These are phyloP conservation scores for Carterocephalus palaemon DNA, from an alignment of 2,888 invertebrate genomes.

Conservation along the genomic window DNA sequence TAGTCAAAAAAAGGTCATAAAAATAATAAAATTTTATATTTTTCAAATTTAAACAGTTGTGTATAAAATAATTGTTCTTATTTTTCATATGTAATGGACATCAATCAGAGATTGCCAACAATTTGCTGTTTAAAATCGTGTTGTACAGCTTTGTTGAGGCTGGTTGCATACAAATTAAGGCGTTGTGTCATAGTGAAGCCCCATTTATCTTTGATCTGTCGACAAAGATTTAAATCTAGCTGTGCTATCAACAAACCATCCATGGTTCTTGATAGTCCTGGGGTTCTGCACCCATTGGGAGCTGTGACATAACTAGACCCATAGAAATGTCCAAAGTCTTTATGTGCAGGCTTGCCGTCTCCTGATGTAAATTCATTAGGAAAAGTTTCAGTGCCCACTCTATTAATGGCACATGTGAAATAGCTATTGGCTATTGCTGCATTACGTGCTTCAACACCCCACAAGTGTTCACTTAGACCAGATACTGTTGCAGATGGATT, in stretches of 20 bases:
- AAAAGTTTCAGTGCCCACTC: slow-evolving; percentile 94
- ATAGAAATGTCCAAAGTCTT: slow-evolving; percentile 97
- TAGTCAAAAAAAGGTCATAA: too few species aligned
- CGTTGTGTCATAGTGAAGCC: slow-evolving; percentile 98
- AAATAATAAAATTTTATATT: too few species aligned
- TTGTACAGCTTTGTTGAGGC: slow-evolving; percentile 71
- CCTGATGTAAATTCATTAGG: slow-evolving; percentile 78
- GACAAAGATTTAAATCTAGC: slow-evolving; percentile 95
- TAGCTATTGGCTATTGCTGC: slow-evolving; percentile 98
- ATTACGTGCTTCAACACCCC: slow-evolving; percentile 97
- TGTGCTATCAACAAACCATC: slow-evolving; percentile 95
- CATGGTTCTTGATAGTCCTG: slow-evolving; percentile 86
- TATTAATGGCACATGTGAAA: slow-evolving; percentile 94
- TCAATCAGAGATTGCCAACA: slow-evolving; percentile 30
- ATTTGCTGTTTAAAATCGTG: slow-evolving; percentile 58
- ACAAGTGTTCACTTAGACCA: slow-evolving; percentile 92
- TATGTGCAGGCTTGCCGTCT: slow-evolving; percentile 87
- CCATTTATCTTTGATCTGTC: slow-evolving; percentile 97
- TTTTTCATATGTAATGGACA: too few species aligned
- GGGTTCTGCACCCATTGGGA: slow-evolving; percentile 95
- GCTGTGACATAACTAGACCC: slow-evolving; percentile 97
- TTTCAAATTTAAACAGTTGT: too few species aligned
- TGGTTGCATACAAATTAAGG: slow-evolving; percentile 92
- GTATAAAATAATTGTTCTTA: too few species aligned
- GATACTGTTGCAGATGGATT: slow-evolving; percentile 98